Conservation (phyloP, 2,888 invertebrate genomes). For the Hydrotaea cyrtoneurina region DNA sequence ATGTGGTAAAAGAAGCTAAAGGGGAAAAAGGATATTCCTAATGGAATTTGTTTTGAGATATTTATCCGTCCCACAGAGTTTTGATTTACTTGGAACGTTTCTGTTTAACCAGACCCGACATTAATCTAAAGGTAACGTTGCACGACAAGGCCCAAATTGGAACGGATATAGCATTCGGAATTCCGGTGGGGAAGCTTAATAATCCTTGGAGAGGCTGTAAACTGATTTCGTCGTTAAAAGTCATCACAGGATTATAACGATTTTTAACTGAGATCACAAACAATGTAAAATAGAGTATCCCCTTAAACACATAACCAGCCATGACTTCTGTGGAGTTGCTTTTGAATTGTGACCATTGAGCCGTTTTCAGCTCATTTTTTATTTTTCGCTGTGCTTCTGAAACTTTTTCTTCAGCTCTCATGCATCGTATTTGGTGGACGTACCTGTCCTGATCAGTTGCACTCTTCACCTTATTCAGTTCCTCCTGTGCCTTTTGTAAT, state of each 20-base stretch:
- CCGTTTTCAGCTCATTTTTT: constrained; percentile 64
- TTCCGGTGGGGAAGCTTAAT: constrained; percentile 82
- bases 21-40: not conserved
- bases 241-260: constrained; percentile 81
- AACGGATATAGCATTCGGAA: constrained; percentile 81
- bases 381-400: constrained; percentile 70
- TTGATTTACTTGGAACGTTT: constrained; percentile 60
- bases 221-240: constrained; percentile 80
- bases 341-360: constrained; percentile 70
- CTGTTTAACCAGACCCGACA: constrained; percentile 72
- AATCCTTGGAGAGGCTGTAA: constrained; percentile 81
- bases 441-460: constrained; percentile 74
- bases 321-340: constrained; percentile 73
- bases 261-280: constrained; percentile 80
- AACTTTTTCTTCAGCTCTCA: constrained; percentile 76
- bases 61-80: constrained; percentile 13
- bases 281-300: constrained; percentile 77
- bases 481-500: constrained; percentile 70
- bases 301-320: constrained; percentile 79
- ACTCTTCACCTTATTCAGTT: constrained; percentile 70
- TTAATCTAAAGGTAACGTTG: constrained; percentile 79
- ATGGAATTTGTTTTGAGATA: not conserved
- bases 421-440: constrained; percentile 72
- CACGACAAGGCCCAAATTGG: constrained; percentile 82
- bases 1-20: not conserved